Percentiles rank a stretch among this genome's conserved stretches.
phyloP scores from a whole-genome alignment of 2,888 invertebrate genomes.

The Rapana venosa region DNA sequence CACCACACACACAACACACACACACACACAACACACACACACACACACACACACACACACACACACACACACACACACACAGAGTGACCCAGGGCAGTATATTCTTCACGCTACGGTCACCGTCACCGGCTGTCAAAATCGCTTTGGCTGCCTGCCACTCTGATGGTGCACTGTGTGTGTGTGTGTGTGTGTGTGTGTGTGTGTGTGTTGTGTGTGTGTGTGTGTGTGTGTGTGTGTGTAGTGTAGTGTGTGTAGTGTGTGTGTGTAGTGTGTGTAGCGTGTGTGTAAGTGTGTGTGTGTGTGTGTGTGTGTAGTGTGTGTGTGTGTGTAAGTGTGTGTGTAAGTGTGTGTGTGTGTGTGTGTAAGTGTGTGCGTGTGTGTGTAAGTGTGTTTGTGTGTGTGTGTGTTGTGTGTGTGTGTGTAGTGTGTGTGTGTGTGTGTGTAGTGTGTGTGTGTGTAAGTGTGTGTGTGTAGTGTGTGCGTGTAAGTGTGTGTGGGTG shows the following conservation, averaged over 20 bases:
- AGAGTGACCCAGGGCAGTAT: too few species aligned
- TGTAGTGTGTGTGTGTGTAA: too few species aligned
- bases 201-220: neutral
- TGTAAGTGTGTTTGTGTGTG: conserved; percentile 12
- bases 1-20: too few species aligned
- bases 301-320: too few species aligned
- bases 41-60: too few species aligned
- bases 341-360: neutral
- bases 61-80: too few species aligned
- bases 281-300: neutral
- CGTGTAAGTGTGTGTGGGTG: neutral
- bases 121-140: too few species aligned
- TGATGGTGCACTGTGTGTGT: too few species aligned
- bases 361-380: conserved; percentile 10
- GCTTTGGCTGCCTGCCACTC: too few species aligned
- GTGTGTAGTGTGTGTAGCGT: neutral
- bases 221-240: conserved; percentile 25
- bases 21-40: too few species aligned
- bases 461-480: neutral
- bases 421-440: neutral
- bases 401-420: neutral
- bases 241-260: conserved; percentile 3
- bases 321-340: neutral
- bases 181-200: too few species aligned
- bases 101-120: too few species aligned